Conservation (phyloP, 2,888 invertebrate species). For the Chaetogeoica ovagalla region DNA sequence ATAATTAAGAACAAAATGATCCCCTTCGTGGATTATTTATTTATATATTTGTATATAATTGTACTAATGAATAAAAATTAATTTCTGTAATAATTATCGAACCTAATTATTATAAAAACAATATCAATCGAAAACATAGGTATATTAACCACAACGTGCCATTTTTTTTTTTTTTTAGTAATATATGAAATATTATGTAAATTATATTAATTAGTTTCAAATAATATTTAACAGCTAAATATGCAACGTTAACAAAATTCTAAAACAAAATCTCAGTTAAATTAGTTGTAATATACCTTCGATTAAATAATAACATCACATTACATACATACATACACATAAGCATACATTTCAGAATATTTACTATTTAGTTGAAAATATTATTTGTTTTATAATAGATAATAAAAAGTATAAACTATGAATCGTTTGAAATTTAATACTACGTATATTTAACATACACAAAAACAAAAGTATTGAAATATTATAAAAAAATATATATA, state of each 20-base stretch:
- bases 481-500: too few relatives aligned
- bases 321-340: constrained; percentile 36
- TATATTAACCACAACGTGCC: not conserved
- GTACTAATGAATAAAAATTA: not conserved
- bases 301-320: constrained; percentile 6
- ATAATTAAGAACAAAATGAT: too few relatives aligned
- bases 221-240: not conserved
- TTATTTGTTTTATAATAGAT: not conserved
- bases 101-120: not conserved
- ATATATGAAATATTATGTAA: too few relatives aligned
- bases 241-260: not conserved
- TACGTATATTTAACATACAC: too few relatives aligned
- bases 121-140: not conserved
- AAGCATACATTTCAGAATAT: constrained; percentile 17
- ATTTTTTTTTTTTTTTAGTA: too few relatives aligned
- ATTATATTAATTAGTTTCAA: not conserved
- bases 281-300: not conserved
- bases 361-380: not conserved
- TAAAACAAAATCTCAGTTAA: not conserved
- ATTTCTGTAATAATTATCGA: not conserved
- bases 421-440: too few relatives aligned
- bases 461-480: too few relatives aligned
- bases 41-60: not conserved
- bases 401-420: too few relatives aligned
- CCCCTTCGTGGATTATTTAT: too few relatives aligned